Base-by-base conservation (phyloP, 2,797 vertebrate genomes). In the Salarias fasciatus region DNA sequence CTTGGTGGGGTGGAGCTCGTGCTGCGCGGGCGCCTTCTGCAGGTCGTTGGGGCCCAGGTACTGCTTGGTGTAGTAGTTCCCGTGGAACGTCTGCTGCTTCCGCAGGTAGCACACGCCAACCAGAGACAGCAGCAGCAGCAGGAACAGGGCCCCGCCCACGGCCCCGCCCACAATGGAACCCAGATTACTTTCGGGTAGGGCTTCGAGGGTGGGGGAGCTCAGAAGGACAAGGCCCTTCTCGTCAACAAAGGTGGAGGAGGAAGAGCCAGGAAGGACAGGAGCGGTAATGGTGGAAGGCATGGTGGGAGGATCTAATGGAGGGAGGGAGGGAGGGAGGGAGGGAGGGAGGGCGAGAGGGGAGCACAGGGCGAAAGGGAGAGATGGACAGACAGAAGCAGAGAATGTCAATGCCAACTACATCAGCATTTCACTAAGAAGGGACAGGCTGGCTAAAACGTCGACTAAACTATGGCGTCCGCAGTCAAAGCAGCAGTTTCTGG, bases 261-360 rank as follows among this genome's bases (percentile, higher is more conserved):
- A 90, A 90, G 92, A 94, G 86, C 94, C 90, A 69, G 94, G 94
- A 90, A 94, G 94, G 91, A 93, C 90, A 88, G 93, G 95, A 93
- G 93, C 95, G 87, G 95, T 94, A 92, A 95, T 90, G 92, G 96
- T 94, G 89, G 92, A 91, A 85, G 94, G 94, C 91, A 95, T 95
- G 93, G 95, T 95, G 93, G 97, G 96, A 96, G 98, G 97, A 95
- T 99, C 98, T 99, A 96, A 96, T 96, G 95, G 86, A 94, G 93
- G 94, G 91, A 92, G 91, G 90, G 92, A 92, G 92, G 92, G 91
- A 87, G 91, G 92, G 91, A n/a, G n/a, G n/a, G n/a, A 43, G 64
- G 75, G 75, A 94, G 92, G 93, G 89, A 94, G n/a, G n/a, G 86
- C 6, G 87, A 92, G 91, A 86, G 89, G 86, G 93, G 71, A 68